Evolutionary conservation across 2,113 vertebrate species (phyloP).

Genomic region (Malurus melanocephalus): DNA sequence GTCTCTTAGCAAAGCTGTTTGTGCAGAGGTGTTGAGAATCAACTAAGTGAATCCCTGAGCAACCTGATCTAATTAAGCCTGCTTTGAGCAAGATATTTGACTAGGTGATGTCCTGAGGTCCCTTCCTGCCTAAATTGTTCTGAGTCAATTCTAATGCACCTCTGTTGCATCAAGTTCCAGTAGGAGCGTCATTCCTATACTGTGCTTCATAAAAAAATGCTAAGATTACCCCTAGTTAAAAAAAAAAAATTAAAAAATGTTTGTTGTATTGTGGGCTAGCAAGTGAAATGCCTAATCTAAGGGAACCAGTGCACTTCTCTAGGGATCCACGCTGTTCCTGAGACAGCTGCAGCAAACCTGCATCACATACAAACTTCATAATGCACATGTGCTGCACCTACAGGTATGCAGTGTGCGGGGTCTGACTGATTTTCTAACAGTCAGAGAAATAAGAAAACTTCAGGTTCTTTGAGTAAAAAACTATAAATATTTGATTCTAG

Average conservation of each 20-base stretch:
- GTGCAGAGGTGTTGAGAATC: neutral
- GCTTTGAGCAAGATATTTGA: neutral
- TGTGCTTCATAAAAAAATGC: accelerated
- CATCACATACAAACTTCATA: neutral
- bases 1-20: neutral
- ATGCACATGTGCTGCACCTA: neutral
- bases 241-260: neutral
- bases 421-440: neutral
- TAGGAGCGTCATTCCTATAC: neutral
- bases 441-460: neutral
- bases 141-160: neutral
- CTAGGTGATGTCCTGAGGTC: neutral
- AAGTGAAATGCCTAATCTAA: neutral
- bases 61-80: neutral
- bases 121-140: neutral
- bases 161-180: neutral
- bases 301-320: neutral
- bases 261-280: neutral
- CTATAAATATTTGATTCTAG: neutral
- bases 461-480: neutral
- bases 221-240: neutral
- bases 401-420: neutral
- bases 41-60: neutral
- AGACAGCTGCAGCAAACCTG: neutral
- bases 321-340: neutral